Evolutionary conservation across 2,113 vertebrate genomes (phyloP).

Genomic region (Vanacampus margaritifer): DNA sequence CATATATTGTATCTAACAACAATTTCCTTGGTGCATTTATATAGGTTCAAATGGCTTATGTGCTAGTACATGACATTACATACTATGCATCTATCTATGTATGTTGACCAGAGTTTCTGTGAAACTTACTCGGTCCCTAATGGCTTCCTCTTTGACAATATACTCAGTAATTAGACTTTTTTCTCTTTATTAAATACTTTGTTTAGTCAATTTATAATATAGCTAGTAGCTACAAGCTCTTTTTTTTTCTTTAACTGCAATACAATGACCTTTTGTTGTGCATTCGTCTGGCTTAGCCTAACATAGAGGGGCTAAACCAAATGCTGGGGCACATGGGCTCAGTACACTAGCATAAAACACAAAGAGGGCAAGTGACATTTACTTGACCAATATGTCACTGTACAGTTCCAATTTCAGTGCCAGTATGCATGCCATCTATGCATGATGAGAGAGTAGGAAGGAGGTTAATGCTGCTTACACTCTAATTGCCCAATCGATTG

Average conservation of each 20-base stretch:
- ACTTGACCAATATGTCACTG: conserved; percentile 9
- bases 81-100: too few species aligned
- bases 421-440: background rate
- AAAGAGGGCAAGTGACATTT: conserved; percentile 10
- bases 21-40: too few species aligned
- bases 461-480: background rate
- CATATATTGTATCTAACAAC: too few species aligned
- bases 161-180: conserved; percentile 12
- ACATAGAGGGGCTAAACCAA: conserved; percentile 56
- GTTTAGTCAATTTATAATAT: conserved; percentile 53
- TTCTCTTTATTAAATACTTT: conserved; percentile 35
- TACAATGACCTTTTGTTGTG: conserved; percentile 67
- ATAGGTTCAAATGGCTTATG: too few species aligned
- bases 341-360: conserved; percentile 15
- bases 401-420: background rate
- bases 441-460: background rate
- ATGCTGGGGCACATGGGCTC: conserved; percentile 28
- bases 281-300: conserved; percentile 53
- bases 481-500: background rate
- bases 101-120: too few species aligned
- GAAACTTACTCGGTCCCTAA: too few species aligned
- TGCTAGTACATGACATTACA: too few species aligned
- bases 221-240: conserved; percentile 61
- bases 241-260: conserved; percentile 22
- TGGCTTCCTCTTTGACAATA: conserved; percentile 21